Percentiles rank a stretch among this genome's conserved stretches.
These are phyloP conservation scores for Passer domesticus DNA, from an alignment of 2,113 vertebrate species.

Conservation along the genomic window DNA sequence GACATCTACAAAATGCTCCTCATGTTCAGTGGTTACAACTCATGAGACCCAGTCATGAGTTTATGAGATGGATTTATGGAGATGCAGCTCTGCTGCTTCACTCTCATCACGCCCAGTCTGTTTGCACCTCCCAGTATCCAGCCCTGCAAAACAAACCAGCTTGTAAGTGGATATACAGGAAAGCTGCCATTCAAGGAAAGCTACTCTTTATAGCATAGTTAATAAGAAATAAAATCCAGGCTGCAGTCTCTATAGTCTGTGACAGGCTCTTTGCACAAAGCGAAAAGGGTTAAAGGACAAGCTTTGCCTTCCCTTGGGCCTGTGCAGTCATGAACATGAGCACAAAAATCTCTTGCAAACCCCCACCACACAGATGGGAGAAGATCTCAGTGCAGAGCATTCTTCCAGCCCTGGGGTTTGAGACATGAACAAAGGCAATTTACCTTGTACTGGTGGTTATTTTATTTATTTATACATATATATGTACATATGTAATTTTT, in stretches of 20 bases:
- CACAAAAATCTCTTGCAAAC: background rate
- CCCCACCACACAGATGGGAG: background rate
- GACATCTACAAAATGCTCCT: background rate
- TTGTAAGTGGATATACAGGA: background rate
- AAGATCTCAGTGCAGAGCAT: background rate
- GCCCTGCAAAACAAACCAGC: background rate
- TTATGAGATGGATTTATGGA: background rate
- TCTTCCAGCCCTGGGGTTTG: background rate
- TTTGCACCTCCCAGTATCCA: background rate
- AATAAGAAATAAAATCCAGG: background rate
- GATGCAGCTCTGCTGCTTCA: background rate
- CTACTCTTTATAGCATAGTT: background rate
- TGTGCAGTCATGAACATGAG: accelerated
- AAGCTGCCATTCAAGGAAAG: background rate
- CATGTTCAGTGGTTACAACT: background rate
- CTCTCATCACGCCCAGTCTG: background rate
- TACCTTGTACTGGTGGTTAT: background rate
- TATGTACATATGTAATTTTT: too few relatives aligned
- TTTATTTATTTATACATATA: background rate
- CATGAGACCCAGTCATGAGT: accelerated
- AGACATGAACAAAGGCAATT: background rate
- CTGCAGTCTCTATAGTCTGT: background rate
- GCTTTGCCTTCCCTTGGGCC: background rate
- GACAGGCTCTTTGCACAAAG: background rate
- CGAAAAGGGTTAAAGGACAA: background rate